Percentiles rank a stretch among this genome's conserved stretches.
phyloP scores from a whole-genome alignment of 1,140 invertebrate species.

The Arion vulgaris region DNA sequence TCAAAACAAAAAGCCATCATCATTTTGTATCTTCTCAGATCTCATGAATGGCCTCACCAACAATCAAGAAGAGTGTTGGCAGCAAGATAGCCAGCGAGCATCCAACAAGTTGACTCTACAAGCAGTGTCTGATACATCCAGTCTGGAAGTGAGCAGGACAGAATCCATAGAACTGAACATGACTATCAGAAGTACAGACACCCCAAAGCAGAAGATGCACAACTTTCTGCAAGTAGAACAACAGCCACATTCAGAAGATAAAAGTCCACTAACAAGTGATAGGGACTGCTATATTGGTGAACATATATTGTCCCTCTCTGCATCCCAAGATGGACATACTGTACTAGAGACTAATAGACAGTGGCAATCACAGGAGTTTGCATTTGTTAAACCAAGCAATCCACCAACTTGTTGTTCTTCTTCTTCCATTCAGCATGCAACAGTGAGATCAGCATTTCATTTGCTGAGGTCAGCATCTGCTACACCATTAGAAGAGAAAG shows the following conservation, averaged over 20 bases:
- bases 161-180: slow-evolving; percentile 45
- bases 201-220: slow-evolving; percentile 65
- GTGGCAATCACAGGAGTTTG: neutral
- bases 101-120: slow-evolving; percentile 55
- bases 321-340: slow-evolving; percentile 17
- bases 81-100: slow-evolving; percentile 9
- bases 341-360: neutral
- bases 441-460: slow-evolving; percentile 41
- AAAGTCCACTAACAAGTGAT: slow-evolving; percentile 55
- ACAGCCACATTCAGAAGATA: slow-evolving; percentile 42
- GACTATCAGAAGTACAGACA: slow-evolving; percentile 56
- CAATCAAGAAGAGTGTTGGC: slow-evolving; percentile 55
- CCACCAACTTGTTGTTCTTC: no score
- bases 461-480: slow-evolving; percentile 57
- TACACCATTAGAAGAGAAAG: slow-evolving; percentile 34
- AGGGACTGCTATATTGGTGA: slow-evolving; percentile 54
- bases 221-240: slow-evolving; percentile 68
- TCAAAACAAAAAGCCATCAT: no score
- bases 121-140: slow-evolving; percentile 57
- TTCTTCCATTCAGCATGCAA: slow-evolving; percentile 9
- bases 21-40: no score
- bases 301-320: slow-evolving; percentile 28
- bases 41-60: no score
- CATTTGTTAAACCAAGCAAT: slow-evolving; percentile 14
- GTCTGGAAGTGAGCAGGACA: neutral